These are phyloP conservation scores for Drosophila helvetica DNA, from an alignment of 2,888 invertebrate species.

Conservation along the genomic window DNA sequence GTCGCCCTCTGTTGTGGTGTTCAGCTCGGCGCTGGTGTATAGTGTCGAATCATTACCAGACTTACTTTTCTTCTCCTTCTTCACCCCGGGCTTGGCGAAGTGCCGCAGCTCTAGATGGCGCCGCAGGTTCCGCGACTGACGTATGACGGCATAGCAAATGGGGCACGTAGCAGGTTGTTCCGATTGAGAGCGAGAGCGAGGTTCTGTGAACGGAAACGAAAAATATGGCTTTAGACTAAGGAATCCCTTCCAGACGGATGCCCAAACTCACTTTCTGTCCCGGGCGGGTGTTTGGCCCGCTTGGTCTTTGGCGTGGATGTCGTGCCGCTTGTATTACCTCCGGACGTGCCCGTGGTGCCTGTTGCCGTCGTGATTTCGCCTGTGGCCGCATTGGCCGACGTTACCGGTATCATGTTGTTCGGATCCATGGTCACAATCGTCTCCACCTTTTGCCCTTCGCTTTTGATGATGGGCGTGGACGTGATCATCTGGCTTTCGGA, in stretches of 20 bases:
- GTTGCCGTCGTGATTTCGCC: slow-evolving; percentile 68
- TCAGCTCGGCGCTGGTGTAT: slow-evolving; percentile 61
- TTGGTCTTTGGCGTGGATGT: slow-evolving; percentile 67
- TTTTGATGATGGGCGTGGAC: slow-evolving; percentile 81
- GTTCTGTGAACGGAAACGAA: slow-evolving; percentile 70
- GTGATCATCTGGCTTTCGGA: slow-evolving; percentile 75
- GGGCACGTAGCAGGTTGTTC: slow-evolving; percentile 87
- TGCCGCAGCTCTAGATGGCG: slow-evolving; percentile 85
- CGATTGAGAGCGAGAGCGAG: slow-evolving; percentile 86
- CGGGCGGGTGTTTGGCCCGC: slow-evolving; percentile 73
- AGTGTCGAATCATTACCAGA: slow-evolving; percentile 72
- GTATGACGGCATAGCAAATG: slow-evolving; percentile 86
- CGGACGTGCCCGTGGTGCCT: slow-evolving; percentile 56
- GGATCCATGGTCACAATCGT: slow-evolving; percentile 82
- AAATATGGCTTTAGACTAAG: neutral
- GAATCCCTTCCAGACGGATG: neutral
- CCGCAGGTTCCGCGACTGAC: slow-evolving; percentile 86
- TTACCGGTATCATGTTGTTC: slow-evolving; percentile 77
- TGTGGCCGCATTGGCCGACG: slow-evolving; percentile 68
- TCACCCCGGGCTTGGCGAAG: slow-evolving; percentile 84
- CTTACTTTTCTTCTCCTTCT: slow-evolving; percentile 84
- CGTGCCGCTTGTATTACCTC: slow-evolving; percentile 58
- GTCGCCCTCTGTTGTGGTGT: slow-evolving; percentile 61
- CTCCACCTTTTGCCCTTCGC: slow-evolving; percentile 81
- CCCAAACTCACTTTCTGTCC: slow-evolving; percentile 66